Evolutionary conservation across 2,888 invertebrate species (phyloP).

Genomic region (Synanthedon tipuliformis): DNA sequence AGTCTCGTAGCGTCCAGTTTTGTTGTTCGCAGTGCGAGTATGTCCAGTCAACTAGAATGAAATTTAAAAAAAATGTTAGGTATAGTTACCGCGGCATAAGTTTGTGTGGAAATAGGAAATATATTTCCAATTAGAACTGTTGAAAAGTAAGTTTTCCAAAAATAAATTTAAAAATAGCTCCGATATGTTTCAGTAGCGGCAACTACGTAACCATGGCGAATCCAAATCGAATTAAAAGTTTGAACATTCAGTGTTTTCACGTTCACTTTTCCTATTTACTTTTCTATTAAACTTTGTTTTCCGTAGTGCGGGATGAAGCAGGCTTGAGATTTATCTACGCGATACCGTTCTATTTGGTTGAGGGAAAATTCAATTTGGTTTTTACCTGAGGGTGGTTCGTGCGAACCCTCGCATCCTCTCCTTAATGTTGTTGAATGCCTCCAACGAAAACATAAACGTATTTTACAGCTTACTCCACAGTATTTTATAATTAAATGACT

Average conservation of each 20-base stretch:
- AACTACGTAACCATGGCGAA: constrained; percentile 7
- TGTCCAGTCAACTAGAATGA: no score
- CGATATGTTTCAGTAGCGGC: no score
- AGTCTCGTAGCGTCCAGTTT: no score
- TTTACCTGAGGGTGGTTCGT: constrained; percentile 58
- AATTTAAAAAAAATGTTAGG: no score
- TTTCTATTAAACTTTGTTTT: constrained; percentile 66
- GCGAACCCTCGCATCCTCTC: constrained; percentile 45
- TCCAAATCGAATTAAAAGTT: constrained; percentile 49
- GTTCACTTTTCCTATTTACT: constrained; percentile 57
- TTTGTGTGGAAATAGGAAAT: no score
- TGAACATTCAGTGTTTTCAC: constrained; percentile 49
- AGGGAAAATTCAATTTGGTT: constrained; percentile 65
- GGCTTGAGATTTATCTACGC: constrained; percentile 61
- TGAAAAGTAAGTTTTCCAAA: no score
- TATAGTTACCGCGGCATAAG: no score
- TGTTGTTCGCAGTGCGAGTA: no score
- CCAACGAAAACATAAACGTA: constrained; percentile 36
- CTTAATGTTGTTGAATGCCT: constrained; percentile 42
- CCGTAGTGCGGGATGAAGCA: constrained; percentile 48
- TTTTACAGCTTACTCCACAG: constrained; percentile 32
- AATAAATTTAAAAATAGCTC: no score
- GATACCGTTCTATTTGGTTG: constrained; percentile 59
- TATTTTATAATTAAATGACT: constrained; percentile 1
- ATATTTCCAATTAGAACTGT: no score